These are phyloP conservation scores for Tribolium freemani DNA, from an alignment of 2,888 invertebrate species.

Conservation along the genomic window DNA sequence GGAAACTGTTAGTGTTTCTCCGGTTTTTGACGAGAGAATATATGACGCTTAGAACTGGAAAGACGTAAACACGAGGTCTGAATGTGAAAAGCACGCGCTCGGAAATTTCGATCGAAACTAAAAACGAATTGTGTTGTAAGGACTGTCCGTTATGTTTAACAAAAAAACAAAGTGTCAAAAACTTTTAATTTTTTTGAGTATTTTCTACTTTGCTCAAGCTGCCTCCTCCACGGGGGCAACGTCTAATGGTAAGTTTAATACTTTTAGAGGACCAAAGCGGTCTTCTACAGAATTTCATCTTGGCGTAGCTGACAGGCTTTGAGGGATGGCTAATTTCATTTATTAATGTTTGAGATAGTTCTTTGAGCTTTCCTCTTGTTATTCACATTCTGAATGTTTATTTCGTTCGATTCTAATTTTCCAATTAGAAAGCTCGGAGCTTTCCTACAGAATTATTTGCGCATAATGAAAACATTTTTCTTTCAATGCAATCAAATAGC, in stretches of 20 bases:
- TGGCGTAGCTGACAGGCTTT: slow-evolving; percentile 62
- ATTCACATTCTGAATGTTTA: slow-evolving; percentile 40
- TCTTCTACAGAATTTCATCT: slow-evolving; percentile 59
- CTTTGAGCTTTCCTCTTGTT: slow-evolving; percentile 39
- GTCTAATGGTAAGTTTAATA: slow-evolving; percentile 60
- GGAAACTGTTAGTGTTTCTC: slow-evolving; percentile 62
- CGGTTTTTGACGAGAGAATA: slow-evolving; percentile 54
- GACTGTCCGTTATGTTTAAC: slow-evolving; percentile 24
- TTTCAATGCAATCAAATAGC: slow-evolving; percentile 21
- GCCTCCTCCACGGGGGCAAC: slow-evolving; percentile 58
- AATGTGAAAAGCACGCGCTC: slow-evolving; percentile 23
- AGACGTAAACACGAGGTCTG: slow-evolving; percentile 57
- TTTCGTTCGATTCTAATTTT: slow-evolving; percentile 34
- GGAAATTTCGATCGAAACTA: not conserved
- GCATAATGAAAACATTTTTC: slow-evolving; percentile 32
- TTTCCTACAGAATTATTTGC: slow-evolving; percentile 8
- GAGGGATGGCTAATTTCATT: slow-evolving; percentile 44
- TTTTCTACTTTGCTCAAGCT: slow-evolving; percentile 53
- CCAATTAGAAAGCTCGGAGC: slow-evolving; percentile 23
- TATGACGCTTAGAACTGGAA: slow-evolving; percentile 52
- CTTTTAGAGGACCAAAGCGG: slow-evolving; percentile 48
- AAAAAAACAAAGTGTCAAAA: slow-evolving; percentile 38
- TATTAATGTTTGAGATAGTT: slow-evolving; percentile 44
- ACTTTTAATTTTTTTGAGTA: slow-evolving; percentile 51
- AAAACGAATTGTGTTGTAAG: slow-evolving; percentile 4